Conservation (phyloP, 2,888 invertebrate genomes). For the Macrosoma leucophasiata region DNA sequence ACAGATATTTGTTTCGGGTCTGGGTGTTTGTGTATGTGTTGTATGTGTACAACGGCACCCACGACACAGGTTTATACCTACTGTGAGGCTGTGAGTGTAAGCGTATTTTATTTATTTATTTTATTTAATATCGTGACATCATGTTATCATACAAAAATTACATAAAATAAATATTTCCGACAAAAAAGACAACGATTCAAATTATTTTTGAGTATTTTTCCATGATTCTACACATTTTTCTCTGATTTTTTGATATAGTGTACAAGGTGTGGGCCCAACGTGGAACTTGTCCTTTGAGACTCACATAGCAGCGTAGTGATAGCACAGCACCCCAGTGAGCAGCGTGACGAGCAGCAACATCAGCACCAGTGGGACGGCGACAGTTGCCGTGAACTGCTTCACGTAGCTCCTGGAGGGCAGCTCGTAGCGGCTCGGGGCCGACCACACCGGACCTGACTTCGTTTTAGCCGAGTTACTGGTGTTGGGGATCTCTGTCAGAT, state of each 20-base stretch:
- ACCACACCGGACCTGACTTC: slow-evolving; percentile 65
- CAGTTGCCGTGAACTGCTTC: slow-evolving; percentile 80
- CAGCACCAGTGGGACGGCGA: slow-evolving; percentile 81
- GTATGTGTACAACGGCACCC: too few species aligned
- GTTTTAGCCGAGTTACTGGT: slow-evolving; percentile 32
- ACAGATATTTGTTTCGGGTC: too few species aligned
- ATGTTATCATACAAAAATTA: too few species aligned
- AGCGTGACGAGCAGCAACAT: slow-evolving; percentile 80
- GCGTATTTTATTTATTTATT: too few species aligned
- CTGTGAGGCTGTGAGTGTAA: too few species aligned
- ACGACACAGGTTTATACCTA: too few species aligned
- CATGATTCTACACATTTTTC: not conserved
- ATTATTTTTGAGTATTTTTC: too few species aligned
- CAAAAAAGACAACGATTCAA: too few species aligned
- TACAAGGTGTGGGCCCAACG: slow-evolving; percentile 1
- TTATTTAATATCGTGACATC: too few species aligned
- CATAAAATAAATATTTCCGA: too few species aligned
- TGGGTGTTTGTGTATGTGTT: too few species aligned
- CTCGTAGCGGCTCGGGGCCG: slow-evolving; percentile 74
- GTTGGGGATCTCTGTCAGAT: slow-evolving; percentile 44
- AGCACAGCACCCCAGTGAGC: slow-evolving; percentile 83
- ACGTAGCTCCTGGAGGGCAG: slow-evolving; percentile 82
- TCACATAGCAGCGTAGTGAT: slow-evolving; percentile 86
- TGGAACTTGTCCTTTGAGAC: slow-evolving; percentile 61
- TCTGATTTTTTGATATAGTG: not conserved